Evolutionary conservation across 2,797 vertebrate genomes (phyloP), one percentile per base, ranked within the genome.

Genomic region (Capromys pilorides): DNA sequence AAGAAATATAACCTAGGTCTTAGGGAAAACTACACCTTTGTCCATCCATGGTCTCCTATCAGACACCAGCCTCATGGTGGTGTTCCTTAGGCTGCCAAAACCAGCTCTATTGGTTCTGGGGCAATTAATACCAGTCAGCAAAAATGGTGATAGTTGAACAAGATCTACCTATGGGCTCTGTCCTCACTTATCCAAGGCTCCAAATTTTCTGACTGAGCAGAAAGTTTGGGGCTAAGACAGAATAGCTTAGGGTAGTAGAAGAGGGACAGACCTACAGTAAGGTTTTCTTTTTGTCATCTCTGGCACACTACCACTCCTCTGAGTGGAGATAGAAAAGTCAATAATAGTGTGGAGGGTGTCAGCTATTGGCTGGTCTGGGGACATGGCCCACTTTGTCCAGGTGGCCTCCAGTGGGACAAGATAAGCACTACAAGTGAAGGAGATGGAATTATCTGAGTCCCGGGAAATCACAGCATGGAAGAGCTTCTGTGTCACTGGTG

Each of bases 181-280:
- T 33, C 6, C n/a, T 28, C 5, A 36, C 2, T 11, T 54, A 79
- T 28, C 18, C 31, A 39, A 88, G 36, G 3, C 59, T 26, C 59
- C 36, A 45, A 28, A 5, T 81, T 62, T 64, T 45, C 51, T 81
- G 66, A 31, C 33, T 13, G 16, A 78, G 41, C 26, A 85, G n/a
- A 61, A 85, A 80, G 31, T 77, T 69, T 57, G 16, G 45, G n/a
- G 7, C 12, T 88, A 31, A 39, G 28, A 78, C 5, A 41, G 13
- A 11, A 57, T n/a, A 51, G n/a, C 36, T 36, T 22, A 49, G 67
- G 28, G 26, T 21, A 8, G 6, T 26, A 13, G 6, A 59, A 3
- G 22, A 73, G 26, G 39, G 3, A 0, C 33, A 12, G 10, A 1
- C 19, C 19, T 90, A 54, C 19, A 0, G 0, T 26, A 4, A 21